phyloP scores from a whole-genome alignment of 2,888 invertebrate species.

The Melieria omissa region DNA sequence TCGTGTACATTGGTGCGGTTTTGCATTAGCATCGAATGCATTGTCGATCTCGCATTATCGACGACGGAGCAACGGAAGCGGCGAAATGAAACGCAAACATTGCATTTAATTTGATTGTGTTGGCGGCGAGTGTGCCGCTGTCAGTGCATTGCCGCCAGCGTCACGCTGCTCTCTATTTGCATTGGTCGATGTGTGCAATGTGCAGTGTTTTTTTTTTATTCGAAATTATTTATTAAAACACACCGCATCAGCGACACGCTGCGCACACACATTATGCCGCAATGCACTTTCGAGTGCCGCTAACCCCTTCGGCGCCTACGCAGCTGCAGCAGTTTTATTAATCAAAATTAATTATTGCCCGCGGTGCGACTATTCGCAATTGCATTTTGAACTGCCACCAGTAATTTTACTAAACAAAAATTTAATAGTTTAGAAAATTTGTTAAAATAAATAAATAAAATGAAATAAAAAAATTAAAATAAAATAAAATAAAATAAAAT shows the following conservation, averaged over 20 bases:
- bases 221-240: conserved; percentile 22
- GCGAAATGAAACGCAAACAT: conserved; percentile 15
- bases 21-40: conserved; percentile 15
- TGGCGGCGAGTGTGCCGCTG: conserved; percentile 1
- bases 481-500: background rate
- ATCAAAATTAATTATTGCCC: conserved; percentile 26
- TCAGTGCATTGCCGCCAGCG: background rate
- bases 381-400: background rate
- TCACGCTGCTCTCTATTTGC: conserved; percentile 7
- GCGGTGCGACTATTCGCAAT: conserved; percentile 2
- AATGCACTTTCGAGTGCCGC: conserved; percentile 16
- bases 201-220: conserved; percentile 4
- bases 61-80: background rate
- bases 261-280: conserved; percentile 1
- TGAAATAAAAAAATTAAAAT: background rate
- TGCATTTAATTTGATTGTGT: conserved; percentile 17
- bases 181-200: conserved; percentile 7
- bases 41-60: background rate
- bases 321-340: background rate
- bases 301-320: background rate
- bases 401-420: conserved; percentile 16
- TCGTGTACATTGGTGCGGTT: conserved; percentile 21
- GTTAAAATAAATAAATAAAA: background rate
- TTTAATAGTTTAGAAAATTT: too few relatives aligned
- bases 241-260: background rate